phyloP scores from a whole-genome alignment of 2,113 vertebrate genomes.

The Crotophaga sulcirostris region DNA sequence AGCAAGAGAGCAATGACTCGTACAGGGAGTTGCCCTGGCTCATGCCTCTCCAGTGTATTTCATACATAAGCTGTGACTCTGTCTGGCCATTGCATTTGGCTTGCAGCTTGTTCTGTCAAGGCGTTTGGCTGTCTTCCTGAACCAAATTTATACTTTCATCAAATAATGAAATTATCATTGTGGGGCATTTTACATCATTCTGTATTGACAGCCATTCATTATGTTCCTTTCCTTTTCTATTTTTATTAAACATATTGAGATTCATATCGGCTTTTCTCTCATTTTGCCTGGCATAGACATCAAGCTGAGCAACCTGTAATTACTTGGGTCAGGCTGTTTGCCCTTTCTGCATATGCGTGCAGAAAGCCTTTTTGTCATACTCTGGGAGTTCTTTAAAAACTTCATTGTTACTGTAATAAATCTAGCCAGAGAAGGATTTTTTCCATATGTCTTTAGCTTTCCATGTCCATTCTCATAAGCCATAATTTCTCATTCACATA shows the following conservation, averaged over 20 bases:
- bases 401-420: neutral
- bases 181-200: neutral
- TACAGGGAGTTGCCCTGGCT: neutral
- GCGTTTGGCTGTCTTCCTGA: neutral
- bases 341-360: neutral
- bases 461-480: neutral
- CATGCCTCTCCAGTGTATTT: rapidly evolving
- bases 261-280: neutral
- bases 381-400: neutral
- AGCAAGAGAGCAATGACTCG: neutral
- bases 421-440: neutral
- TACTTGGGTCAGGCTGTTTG: neutral
- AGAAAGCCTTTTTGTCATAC: neutral
- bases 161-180: neutral
- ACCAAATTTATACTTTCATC: neutral
- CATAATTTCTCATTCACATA: neutral
- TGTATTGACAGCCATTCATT: neutral
- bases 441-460: neutral
- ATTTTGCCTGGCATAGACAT: neutral
- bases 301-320: neutral
- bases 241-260: neutral
- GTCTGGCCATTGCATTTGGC: neutral
- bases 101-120: neutral
- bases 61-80: rapidly evolving
- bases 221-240: neutral